These are phyloP conservation scores for Luffia ferchaultella DNA, from an alignment of 2,888 invertebrate genomes.

Conservation along the genomic window DNA sequence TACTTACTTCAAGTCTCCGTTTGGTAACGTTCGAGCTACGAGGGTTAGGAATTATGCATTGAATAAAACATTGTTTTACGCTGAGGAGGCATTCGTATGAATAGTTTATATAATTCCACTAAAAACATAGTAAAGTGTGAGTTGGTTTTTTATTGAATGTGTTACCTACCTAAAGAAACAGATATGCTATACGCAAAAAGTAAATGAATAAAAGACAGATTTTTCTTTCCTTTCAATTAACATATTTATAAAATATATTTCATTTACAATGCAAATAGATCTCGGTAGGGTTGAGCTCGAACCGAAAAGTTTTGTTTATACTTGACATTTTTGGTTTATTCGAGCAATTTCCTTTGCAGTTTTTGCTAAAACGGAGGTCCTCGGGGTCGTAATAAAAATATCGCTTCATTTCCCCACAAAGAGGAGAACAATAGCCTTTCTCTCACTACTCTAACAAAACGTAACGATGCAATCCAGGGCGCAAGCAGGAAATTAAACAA, in stretches of 20 bases:
- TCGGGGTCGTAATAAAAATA: background rate
- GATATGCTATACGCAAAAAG: too few species aligned
- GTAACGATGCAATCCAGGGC: slow-evolving; percentile 52
- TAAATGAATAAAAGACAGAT: background rate
- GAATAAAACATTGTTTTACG: too few species aligned
- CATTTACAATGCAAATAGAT: background rate
- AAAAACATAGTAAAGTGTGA: too few species aligned
- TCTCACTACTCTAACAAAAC: slow-evolving; percentile 28
- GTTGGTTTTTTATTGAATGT: too few species aligned
- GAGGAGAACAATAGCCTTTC: slow-evolving; percentile 4
- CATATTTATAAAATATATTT: background rate
- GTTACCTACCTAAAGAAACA: too few species aligned
- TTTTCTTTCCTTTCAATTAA: background rate
- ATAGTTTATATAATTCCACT: too few species aligned
- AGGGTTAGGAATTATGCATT: too few species aligned
- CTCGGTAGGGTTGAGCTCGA: background rate
- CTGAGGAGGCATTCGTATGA: too few species aligned
- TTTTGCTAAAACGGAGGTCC: background rate
- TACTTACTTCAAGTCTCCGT: slow-evolving; percentile 15
- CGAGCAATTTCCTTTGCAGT: background rate
- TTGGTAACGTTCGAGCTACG: too few species aligned
- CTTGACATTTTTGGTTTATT: background rate
- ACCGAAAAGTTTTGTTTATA: background rate
- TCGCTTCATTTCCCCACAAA: slow-evolving; percentile 7
- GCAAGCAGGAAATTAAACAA: slow-evolving; percentile 60